A percentile compares a stretch with the other conserved stretches of the same genome.
phyloP scores from a whole-genome alignment of 53 echinoderm and acorn worm genomes.

The Arbacia lixula region DNA sequence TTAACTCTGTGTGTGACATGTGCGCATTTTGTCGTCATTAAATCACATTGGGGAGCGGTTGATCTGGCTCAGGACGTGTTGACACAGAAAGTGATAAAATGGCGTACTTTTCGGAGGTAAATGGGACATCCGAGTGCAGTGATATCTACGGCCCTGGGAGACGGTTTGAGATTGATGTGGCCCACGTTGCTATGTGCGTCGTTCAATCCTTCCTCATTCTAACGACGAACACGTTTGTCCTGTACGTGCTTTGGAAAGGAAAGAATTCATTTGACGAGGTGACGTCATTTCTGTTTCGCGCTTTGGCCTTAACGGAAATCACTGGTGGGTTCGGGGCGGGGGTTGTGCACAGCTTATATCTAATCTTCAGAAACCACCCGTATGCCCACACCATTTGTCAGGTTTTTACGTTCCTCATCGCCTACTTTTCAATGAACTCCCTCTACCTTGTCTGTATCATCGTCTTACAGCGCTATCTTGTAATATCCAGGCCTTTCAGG shows the following conservation, averaged over 20 bases:
- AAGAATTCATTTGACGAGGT: neutral
- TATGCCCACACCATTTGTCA: neutral
- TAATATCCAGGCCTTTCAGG: slow-evolving; percentile 2
- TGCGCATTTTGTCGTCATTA: no score
- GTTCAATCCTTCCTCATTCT: neutral
- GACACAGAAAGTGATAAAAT: no score
- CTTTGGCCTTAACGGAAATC: neutral
- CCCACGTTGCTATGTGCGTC: neutral
- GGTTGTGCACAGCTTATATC: neutral
- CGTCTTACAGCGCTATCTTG: neutral
- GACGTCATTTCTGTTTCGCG: neutral
- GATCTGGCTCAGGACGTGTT: no score
- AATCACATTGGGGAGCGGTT: no score
- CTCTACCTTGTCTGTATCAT: slow-evolving; percentile 11
- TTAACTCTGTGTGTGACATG: no score
- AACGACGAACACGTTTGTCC: neutral
- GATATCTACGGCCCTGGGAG: no score
- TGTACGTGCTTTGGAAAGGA: neutral
- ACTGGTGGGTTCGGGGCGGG: neutral
- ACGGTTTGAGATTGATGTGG: neutral
- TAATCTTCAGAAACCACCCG: neutral
- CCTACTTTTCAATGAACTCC: neutral
- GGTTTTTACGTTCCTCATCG: neutral
- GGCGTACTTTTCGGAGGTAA: no score
- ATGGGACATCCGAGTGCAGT: no score